Percentiles rank a stretch among this genome's conserved stretches.
Conservation (phyloP, 2,888 invertebrate genomes). For the Sericinus montela region DNA sequence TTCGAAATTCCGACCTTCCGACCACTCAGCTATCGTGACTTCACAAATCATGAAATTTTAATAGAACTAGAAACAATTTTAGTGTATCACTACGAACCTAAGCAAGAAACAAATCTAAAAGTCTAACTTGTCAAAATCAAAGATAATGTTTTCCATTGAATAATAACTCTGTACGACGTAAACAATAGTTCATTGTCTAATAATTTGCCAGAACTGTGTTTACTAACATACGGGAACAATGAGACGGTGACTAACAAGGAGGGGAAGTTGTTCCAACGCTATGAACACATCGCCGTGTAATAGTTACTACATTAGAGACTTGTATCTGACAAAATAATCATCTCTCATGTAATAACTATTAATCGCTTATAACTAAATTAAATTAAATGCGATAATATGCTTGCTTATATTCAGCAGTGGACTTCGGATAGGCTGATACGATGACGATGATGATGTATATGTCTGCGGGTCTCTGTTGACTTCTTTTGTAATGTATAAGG, state of each 20-base stretch:
- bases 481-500: no score
- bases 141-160: constrained; percentile 27
- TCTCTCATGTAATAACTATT: not conserved
- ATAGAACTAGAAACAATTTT: no score
- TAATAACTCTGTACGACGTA: constrained; percentile 25
- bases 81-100: no score
- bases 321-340: constrained; percentile 1
- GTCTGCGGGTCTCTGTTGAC: no score
- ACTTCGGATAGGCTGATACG: no score
- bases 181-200: constrained; percentile 65
- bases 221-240: constrained; percentile 58
- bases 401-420: no score
- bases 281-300: constrained; percentile 15
- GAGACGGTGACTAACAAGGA: constrained; percentile 32
- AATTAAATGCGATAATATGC: no score
- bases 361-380: no score
- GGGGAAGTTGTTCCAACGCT: constrained; percentile 51
- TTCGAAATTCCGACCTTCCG: no score
- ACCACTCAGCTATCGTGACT: no score
- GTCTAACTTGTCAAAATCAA: constrained; percentile 12
- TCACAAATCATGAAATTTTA: no score
- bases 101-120: constrained; percentile 4
- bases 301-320: constrained; percentile 13
- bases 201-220: constrained; percentile 50
- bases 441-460: no score